Conservation (phyloP, 2,888 invertebrate species). For the Galerucella nymphaeae region DNA sequence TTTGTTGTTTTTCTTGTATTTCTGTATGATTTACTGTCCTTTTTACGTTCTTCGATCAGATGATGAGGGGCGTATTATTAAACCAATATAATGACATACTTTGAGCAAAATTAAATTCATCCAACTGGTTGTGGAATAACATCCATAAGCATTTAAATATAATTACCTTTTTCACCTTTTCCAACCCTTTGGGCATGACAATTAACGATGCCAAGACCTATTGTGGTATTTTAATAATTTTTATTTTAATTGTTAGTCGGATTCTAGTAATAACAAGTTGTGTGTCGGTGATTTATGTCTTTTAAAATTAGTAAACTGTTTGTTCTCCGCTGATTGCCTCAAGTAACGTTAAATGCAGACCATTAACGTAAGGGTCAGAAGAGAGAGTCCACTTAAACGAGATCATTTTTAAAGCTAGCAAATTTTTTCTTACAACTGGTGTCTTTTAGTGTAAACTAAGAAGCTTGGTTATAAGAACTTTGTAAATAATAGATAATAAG, state of each 20-base stretch:
- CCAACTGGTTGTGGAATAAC: not conserved
- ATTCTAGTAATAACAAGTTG: conserved; percentile 21
- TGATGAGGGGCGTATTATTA: no score
- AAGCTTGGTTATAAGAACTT: no score
- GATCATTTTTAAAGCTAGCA: no score
- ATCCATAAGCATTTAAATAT: not conserved
- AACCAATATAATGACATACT: no score
- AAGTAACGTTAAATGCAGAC: conserved; percentile 1
- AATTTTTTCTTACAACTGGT: no score
- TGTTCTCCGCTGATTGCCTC: conserved; percentile 17
- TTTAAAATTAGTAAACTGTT: conserved; percentile 16
- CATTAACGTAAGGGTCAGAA: not conserved
- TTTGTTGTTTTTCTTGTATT: no score
- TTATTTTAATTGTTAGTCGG: conserved; percentile 23
- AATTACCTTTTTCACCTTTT: conserved; percentile 9
- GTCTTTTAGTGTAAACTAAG: no score
- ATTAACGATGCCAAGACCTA: conserved; percentile 8
- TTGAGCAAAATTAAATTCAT: no score
- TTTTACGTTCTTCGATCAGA: no score
- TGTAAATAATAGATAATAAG: no score
- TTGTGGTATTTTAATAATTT: conserved; percentile 22
- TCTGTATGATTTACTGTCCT: no score
- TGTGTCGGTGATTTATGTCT: conserved; percentile 17
- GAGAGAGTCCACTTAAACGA: not conserved
- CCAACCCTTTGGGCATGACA: conserved; percentile 14